These are phyloP conservation scores for Fregata magnificens DNA, from an alignment of 2,113 vertebrate species.

Conservation along the genomic window DNA sequence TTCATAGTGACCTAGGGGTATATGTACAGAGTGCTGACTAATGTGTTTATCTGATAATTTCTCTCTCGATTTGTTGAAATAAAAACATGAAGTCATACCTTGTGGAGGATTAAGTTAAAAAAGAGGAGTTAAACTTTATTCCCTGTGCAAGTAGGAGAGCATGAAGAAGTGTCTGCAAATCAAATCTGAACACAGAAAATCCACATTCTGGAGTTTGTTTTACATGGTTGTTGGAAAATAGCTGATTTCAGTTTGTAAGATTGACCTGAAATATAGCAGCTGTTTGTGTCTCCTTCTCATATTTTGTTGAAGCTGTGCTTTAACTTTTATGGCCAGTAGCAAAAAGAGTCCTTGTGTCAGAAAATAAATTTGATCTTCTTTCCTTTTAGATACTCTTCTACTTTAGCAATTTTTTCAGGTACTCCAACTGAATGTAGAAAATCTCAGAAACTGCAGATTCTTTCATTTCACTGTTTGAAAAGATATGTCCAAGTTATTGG, in stretches of 20 bases:
- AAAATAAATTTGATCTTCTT: slow-evolving; percentile 58
- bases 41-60: background rate
- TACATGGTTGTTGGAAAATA: slow-evolving; percentile 12
- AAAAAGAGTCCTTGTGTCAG: slow-evolving; percentile 16
- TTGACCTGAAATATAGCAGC: background rate
- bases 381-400: slow-evolving; percentile 16
- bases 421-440: background rate
- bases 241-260: background rate
- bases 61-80: background rate
- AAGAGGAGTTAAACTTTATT: background rate
- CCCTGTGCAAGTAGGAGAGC: background rate
- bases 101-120: slow-evolving; percentile 21
- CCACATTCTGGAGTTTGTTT: slow-evolving; percentile 29
- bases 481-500: background rate
- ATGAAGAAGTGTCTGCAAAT: slow-evolving; percentile 14
- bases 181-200: slow-evolving; percentile 46
- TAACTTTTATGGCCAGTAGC: slow-evolving; percentile 20
- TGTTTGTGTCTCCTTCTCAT: slow-evolving; percentile 19
- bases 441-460: slow-evolving; percentile 9
- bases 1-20: background rate
- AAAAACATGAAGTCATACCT: background rate
- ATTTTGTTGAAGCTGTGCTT: slow-evolving; percentile 28
- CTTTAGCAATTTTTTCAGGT: background rate
- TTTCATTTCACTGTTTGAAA: slow-evolving; percentile 47
- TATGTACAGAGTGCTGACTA: background rate